Base-by-base conservation (phyloP, 2,797 vertebrate species). In the Lepus oiostolus region DNA sequence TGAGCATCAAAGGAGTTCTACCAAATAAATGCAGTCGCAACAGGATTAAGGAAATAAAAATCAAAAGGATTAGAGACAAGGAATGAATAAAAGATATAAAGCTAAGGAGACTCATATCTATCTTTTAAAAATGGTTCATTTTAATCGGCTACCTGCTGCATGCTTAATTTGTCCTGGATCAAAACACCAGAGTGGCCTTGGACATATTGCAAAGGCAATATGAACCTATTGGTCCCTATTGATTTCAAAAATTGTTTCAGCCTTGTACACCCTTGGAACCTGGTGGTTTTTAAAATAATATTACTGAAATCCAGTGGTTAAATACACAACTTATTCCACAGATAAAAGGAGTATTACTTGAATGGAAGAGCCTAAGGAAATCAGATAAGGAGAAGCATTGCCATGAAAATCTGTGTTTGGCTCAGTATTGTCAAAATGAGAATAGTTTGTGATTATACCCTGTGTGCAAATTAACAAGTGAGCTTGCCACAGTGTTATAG, bases 61-160 rank as follows among this genome's bases (percentile, higher is more conserved):
- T 3, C 42, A 80, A 70, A 90, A 81, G 22, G 6, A 65, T 65
- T 54, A 67, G 28, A 91, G 42, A 77, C 5, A 88, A 82, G 14
- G 24, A 35, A 77, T 52, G 11, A 93, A 12, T 75, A 1, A 62
- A 63, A 89, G 8, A 79, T 52, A 47, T 88, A 58, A 77, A 58
- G 22, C 2, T 60, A 71, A 24, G 85, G 7, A 83, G 16, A 72
- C 1, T 13, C 17, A 47, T 75, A 77, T 77, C 90, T 68, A 68
- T n/a, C 11, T 75, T 58, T 58, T 88, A 22, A 89, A 93, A 91
- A 52, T 81, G 13, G 0, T 12, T 32, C 17, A 60, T 95, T 86
- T 94, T 17, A 87, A 70, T 52, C 92, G n/a, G 50, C 7, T 62
- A 54, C 21, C 28, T 32, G 28, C 35, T 74, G 1, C 2, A 65